phyloP scores from a whole-genome alignment of 2,113 vertebrate genomes.

The Callionymus lyra region DNA sequence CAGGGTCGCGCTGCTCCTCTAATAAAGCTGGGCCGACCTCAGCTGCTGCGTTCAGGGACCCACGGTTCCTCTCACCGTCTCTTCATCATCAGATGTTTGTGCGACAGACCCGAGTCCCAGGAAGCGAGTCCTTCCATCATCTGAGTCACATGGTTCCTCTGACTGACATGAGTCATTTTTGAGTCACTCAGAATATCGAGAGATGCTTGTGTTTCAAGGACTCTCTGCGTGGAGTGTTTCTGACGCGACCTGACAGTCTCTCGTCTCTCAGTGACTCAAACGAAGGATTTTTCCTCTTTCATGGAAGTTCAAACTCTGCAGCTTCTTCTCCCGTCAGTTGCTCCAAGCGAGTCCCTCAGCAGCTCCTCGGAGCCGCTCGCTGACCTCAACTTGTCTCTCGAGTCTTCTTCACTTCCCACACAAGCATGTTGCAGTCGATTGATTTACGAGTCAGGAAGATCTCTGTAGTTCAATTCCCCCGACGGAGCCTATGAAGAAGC shows the following conservation, averaged over 20 bases:
- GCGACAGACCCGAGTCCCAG: conserved; percentile 27
- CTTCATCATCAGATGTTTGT: conserved; percentile 40
- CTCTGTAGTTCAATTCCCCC: neutral
- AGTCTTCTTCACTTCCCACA: conserved; percentile 1
- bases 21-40: neutral
- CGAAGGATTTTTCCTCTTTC: too few species aligned
- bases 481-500: neutral
- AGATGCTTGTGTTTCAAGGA: neutral
- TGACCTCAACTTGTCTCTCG: conserved; percentile 43
- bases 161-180: conserved; percentile 48
- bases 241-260: too few species aligned
- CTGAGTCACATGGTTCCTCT: conserved; percentile 23
- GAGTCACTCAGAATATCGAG: too few species aligned
- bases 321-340: conserved; percentile 26
- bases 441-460: conserved; percentile 16
- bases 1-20: neutral
- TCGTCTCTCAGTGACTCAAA: too few species aligned
- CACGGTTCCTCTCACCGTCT: conserved; percentile 11
- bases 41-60: conserved; percentile 14
- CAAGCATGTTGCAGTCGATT: conserved; percentile 22
- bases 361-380: conserved; percentile 28
- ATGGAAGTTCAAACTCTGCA: neutral
- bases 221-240: neutral
- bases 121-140: too few species aligned
- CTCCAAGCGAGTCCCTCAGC: conserved; percentile 34